Evolutionary conservation across 2,113 vertebrate genomes (phyloP).

Genomic region (Struthidea cinerea): DNA sequence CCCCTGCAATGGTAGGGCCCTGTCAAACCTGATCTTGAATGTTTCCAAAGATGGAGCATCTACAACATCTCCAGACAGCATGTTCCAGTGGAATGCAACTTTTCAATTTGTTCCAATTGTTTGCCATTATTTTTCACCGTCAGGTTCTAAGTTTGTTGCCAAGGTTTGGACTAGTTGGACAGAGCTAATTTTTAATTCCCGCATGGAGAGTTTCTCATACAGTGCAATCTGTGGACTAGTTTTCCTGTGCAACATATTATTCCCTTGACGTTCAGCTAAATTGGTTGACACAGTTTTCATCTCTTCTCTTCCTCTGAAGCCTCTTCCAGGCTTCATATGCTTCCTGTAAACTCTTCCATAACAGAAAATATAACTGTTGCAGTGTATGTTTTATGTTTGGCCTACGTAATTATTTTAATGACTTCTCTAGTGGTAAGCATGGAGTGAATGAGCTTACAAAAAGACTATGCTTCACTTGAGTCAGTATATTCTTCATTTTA

Average conservation of each 20-base stretch:
- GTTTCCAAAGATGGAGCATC: not conserved
- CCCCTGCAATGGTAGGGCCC: not conserved
- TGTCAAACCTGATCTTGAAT: not conserved
- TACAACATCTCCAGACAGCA: not conserved
- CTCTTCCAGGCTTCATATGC: not conserved
- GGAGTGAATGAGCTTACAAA: not conserved
- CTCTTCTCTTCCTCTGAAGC: not conserved
- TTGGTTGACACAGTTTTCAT: not conserved
- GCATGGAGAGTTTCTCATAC: not conserved
- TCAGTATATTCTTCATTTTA: not conserved
- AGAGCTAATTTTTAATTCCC: not conserved
- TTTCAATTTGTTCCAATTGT: not conserved
- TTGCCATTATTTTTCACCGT: not conserved
- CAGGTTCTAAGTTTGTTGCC: not conserved
- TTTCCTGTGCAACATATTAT: not conserved
- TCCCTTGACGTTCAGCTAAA: not conserved
- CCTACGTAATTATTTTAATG: not conserved
- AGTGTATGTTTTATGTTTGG: not conserved
- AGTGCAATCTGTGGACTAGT: not conserved
- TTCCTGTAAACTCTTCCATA: not conserved
- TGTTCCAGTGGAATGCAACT: not conserved
- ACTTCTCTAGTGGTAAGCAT: not conserved
- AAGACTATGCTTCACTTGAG: not conserved
- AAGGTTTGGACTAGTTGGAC: not conserved
- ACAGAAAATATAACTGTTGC: not conserved